Percentiles rank a stretch among this genome's conserved stretches.
phyloP scores from a whole-genome alignment of 2,888 invertebrate species.

The Aethes cnicana region DNA sequence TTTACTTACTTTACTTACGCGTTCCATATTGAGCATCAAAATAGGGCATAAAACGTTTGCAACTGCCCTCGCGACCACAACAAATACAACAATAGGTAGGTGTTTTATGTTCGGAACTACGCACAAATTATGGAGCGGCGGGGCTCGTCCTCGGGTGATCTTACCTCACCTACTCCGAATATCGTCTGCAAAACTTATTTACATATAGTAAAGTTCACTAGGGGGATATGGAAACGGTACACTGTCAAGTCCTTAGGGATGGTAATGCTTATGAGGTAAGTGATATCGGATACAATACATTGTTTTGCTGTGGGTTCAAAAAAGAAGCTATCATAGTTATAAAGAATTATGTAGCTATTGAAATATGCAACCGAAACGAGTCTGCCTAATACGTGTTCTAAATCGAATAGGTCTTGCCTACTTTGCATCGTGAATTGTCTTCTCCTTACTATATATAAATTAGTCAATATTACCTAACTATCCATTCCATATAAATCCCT shows the following conservation, averaged over 20 bases:
- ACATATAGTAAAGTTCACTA: constrained; percentile 35
- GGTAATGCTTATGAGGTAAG: constrained; percentile 20
- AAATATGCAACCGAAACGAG: too few species aligned
- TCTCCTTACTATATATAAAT: too few species aligned
- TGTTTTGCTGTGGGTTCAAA: constrained; percentile 16
- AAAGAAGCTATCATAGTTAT: too few species aligned
- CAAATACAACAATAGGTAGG: constrained; percentile 64
- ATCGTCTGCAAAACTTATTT: constrained; percentile 40
- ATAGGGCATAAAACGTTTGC: constrained; percentile 60
- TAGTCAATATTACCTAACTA: too few species aligned
- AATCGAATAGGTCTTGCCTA: too few species aligned
- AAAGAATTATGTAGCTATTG: too few species aligned
- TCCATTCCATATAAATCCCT: too few species aligned
- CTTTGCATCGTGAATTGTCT: too few species aligned
- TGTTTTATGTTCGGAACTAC: constrained; percentile 58
- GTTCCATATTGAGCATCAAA: constrained; percentile 39
- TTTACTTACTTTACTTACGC: constrained; percentile 45
- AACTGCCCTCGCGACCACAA: constrained; percentile 59
- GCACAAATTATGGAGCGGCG: constrained; percentile 49
- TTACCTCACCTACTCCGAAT: constrained; percentile 45
- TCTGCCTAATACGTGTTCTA: too few species aligned
- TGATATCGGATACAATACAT: constrained; percentile 13
- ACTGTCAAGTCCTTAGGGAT: constrained; percentile 40
- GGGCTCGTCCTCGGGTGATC: constrained; percentile 46
- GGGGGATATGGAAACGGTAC: constrained; percentile 31